phyloP scores from a whole-genome alignment of 2,113 vertebrate species.

The Sphaerodactylus townsendi region DNA sequence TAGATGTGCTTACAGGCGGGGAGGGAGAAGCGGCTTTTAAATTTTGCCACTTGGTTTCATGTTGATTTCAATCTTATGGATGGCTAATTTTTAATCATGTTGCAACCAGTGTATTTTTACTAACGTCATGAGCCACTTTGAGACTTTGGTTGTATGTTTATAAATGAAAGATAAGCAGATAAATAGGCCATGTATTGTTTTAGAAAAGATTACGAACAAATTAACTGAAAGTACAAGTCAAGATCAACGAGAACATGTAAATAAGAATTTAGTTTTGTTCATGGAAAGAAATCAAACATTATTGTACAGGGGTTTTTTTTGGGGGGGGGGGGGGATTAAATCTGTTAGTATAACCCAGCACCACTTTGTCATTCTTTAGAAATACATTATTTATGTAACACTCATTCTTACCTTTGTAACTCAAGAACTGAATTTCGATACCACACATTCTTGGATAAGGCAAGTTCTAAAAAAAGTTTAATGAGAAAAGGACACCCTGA shows the following conservation, averaged over 20 bases:
- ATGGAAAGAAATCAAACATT: neutral
- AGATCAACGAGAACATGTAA: neutral
- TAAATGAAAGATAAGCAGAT: neutral
- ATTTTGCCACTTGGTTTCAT: neutral
- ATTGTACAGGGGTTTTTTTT: neutral
- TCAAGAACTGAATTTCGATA: conserved; percentile 21
- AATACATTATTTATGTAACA: neutral
- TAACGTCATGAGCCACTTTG: neutral
- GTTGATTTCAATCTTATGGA: neutral
- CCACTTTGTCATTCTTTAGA: neutral
- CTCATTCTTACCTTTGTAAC: conserved; percentile 14
- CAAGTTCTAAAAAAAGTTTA: conserved; percentile 17
- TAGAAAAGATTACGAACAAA: neutral
- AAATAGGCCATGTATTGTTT: neutral
- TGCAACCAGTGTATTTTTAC: neutral
- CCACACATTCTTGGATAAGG: conserved; percentile 13
- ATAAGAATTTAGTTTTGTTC: neutral
- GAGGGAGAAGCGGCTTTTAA: neutral
- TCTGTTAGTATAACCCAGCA: neutral
- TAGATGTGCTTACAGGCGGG: neutral
- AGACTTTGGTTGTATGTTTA: neutral
- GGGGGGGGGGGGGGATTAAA: neutral
- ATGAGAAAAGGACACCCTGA: conserved; percentile 14
- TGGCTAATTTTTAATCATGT: neutral
- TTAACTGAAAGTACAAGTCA: neutral